Conservation (phyloP, 1,140 invertebrate genomes). For the Orius laevigatus region DNA sequence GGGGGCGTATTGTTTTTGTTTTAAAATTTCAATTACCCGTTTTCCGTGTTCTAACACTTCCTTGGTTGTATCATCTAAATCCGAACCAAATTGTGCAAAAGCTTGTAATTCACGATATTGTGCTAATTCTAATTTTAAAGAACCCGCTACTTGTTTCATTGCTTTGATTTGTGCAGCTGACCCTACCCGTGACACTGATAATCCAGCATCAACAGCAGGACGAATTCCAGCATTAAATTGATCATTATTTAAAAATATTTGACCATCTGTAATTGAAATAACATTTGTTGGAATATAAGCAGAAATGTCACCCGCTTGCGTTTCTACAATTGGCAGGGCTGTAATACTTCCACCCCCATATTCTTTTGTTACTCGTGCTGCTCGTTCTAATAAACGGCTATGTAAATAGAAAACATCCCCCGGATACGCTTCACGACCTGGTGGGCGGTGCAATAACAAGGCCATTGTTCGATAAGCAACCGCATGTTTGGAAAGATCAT, state of each 20-base stretch:
- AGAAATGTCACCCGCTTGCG: slow-evolving; percentile 19
- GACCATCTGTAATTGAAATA: slow-evolving; percentile 21
- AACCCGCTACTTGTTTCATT: slow-evolving; percentile 18
- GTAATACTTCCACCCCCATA: background rate
- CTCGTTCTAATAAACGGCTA: slow-evolving; percentile 18
- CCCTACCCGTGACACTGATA: slow-evolving; percentile 20
- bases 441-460: slow-evolving; percentile 16
- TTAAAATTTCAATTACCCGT: slow-evolving; percentile 11
- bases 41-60: background rate
- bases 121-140: slow-evolving; percentile 10
- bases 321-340: slow-evolving; percentile 5
- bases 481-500: slow-evolving; percentile 99
- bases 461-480: slow-evolving; percentile 81
- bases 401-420: slow-evolving; percentile 21
- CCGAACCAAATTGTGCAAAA: slow-evolving; percentile 19
- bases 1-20: slow-evolving; percentile 36
- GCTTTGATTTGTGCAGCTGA: slow-evolving; percentile 17
- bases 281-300: slow-evolving; percentile 21
- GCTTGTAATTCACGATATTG: slow-evolving; percentile 18
- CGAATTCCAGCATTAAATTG: slow-evolving; percentile 19
- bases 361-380: background rate
- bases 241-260: slow-evolving; percentile 18
- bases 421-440: slow-evolving; percentile 21
- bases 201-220: slow-evolving; percentile 17
- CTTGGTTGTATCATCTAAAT: slow-evolving; percentile 17